Evolutionary conservation across 2,797 vertebrate genomes (phyloP).

Genomic region (Lutra lutra): DNA sequence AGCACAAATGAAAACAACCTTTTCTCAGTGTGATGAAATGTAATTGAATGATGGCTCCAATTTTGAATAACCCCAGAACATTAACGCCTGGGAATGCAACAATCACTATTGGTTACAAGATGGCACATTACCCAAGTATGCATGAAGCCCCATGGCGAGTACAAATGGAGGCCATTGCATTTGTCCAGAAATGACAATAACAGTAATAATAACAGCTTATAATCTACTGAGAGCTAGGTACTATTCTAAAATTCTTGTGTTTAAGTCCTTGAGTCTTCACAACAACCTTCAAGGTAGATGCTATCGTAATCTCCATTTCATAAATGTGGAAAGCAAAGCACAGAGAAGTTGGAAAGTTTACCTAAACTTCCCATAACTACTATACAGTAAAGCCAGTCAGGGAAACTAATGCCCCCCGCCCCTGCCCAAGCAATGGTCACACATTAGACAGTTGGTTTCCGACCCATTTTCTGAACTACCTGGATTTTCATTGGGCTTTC

Average conservation of each 20-base stretch:
- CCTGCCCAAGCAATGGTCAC: neutral
- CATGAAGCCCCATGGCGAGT: neutral
- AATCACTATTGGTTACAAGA: neutral
- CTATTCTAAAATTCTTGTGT: neutral
- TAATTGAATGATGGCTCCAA: constrained; percentile 48
- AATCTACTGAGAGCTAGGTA: neutral
- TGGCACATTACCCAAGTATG: neutral
- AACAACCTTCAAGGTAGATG: neutral
- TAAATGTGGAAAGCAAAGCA: neutral
- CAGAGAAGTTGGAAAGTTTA: neutral
- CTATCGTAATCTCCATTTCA: neutral
- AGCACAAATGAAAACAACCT: constrained; percentile 52
- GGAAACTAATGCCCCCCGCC: neutral
- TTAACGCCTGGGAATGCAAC: neutral
- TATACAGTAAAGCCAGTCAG: neutral
- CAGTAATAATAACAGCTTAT: neutral
- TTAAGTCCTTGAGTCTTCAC: neutral
- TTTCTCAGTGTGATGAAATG: constrained; percentile 61
- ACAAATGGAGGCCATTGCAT: neutral
- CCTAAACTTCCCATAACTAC: neutral
- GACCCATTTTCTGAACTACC: neutral
- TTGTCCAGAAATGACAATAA: neutral
- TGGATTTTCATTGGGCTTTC: neutral
- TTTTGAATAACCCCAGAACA: constrained; percentile 50
- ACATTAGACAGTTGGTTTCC: neutral